A percentile compares a stretch with the other conserved stretches of the same genome.
These are phyloP conservation scores for Gymnocheta viridis DNA, from an alignment of 2,888 invertebrate genomes.

Conservation along the genomic window DNA sequence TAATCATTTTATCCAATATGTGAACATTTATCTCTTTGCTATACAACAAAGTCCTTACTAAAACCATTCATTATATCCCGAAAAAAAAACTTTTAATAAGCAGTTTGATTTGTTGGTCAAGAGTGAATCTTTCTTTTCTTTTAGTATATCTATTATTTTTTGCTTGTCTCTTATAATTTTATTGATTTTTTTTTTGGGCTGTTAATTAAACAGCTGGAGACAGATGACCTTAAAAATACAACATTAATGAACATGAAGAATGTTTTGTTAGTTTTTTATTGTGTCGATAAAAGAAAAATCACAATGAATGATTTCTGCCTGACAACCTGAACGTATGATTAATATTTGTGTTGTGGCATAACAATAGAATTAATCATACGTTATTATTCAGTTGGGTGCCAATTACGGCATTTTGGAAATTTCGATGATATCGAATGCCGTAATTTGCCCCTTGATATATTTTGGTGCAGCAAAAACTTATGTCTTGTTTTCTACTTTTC, in stretches of 20 bases:
- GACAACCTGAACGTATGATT: background rate
- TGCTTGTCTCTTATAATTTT: conserved; percentile 14
- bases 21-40: background rate
- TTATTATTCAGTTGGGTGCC: no score
- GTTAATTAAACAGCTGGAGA: conserved; percentile 56
- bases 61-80: background rate
- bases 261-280: background rate
- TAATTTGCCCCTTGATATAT: no score
- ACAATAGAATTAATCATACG: conserved; percentile 11
- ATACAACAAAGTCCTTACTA: background rate
- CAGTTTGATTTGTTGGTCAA: background rate
- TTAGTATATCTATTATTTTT: background rate
- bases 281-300: background rate
- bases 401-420: no score
- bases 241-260: conserved; percentile 42
- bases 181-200: conserved; percentile 1
- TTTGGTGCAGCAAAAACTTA: no score
- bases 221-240: conserved; percentile 48
- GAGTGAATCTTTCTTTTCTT: background rate
- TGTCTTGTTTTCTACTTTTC: no score
- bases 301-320: background rate
- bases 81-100: conserved; percentile 20
- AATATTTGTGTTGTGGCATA: background rate
- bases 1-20: background rate
- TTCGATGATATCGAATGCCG: no score